Percentiles rank a stretch among this genome's conserved stretches.
These are phyloP conservation scores for Unio pictorum DNA, from an alignment of 2,888 invertebrate genomes.

Conservation along the genomic window DNA sequence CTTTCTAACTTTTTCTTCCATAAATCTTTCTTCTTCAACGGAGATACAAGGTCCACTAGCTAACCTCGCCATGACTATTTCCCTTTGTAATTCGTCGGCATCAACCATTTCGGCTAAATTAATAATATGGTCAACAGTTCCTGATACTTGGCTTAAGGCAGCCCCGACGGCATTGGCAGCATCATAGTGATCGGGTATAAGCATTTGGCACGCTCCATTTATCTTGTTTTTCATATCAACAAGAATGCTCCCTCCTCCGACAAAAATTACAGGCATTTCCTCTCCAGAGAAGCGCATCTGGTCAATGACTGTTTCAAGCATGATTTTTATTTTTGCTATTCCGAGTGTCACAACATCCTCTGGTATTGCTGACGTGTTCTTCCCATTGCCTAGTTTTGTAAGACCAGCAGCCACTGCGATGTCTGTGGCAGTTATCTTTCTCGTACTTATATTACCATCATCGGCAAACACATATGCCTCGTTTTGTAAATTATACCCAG, in stretches of 20 bases:
- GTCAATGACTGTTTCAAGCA: conserved; percentile 56
- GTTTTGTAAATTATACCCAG: conserved; percentile 56
- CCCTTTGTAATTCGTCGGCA: conserved; percentile 19
- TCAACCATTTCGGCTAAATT: conserved; percentile 40
- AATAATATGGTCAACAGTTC: conserved; percentile 50
- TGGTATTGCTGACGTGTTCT: conserved; percentile 37
- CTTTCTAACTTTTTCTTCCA: conserved; percentile 29
- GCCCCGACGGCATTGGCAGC: conserved; percentile 70
- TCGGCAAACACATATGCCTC: conserved; percentile 56
- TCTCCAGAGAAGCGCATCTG: conserved; percentile 51
- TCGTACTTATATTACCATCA: conserved; percentile 6
- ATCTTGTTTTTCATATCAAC: conserved; percentile 36
- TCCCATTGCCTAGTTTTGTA: conserved; percentile 36
- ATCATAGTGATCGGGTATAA: conserved; percentile 46
- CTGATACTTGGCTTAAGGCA: conserved; percentile 64
- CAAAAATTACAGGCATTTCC: conserved; percentile 57
- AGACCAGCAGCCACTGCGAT: conserved; percentile 61
- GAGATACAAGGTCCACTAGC: neutral
- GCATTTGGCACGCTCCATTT: conserved; percentile 39
- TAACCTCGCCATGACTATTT: neutral
- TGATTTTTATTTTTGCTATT: conserved; percentile 42
- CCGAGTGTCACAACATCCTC: conserved; percentile 33
- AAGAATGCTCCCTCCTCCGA: conserved; percentile 65
- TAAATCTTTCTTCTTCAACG: conserved; percentile 2
- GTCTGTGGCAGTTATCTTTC: conserved; percentile 61